A percentile compares a stretch with the other conserved stretches of the same genome.
phyloP scores from a whole-genome alignment of 2,797 vertebrate species.

The Aselliscus stoliczkanus region DNA sequence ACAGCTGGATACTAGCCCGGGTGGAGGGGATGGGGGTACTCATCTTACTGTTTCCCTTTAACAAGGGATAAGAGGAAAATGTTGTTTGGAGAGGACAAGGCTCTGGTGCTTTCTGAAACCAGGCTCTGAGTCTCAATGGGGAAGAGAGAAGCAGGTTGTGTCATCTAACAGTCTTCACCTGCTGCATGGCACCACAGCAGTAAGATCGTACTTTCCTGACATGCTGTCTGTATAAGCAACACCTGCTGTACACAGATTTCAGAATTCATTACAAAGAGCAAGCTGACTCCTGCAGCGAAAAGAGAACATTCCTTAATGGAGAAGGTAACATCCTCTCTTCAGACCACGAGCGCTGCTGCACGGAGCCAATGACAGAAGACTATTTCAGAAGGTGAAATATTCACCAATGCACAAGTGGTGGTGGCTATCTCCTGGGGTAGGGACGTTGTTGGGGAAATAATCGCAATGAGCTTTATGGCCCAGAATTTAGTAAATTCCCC shows the following conservation, averaged over 20 bases:
- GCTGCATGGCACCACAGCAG: too few relatives aligned
- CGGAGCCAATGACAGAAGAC: not conserved
- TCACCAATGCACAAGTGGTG: not conserved
- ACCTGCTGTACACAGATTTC: not conserved
- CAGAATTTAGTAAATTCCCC: not conserved
- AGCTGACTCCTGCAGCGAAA: not conserved
- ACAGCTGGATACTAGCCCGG: too few relatives aligned
- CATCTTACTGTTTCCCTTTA: not conserved
- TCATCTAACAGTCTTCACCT: too few relatives aligned
- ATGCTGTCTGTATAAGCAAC: not conserved
- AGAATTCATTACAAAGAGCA: not conserved
- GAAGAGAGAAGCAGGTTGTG: not conserved
- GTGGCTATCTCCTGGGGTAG: not conserved
- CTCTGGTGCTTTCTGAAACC: not conserved
- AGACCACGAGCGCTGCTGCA: not conserved
- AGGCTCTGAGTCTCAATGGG: not conserved
- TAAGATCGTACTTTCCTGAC: not conserved
- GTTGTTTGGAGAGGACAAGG: not conserved
- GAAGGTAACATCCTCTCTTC: not conserved
- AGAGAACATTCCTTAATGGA: not conserved
- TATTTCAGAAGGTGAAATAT: not conserved
- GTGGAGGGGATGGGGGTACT: not conserved
- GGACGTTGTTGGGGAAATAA: not conserved
- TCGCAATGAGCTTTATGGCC: not conserved
- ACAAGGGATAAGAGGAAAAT: not conserved